Conservation (phyloP, 2,797 vertebrate species). For the Xiphophorus birchmanni region DNA sequence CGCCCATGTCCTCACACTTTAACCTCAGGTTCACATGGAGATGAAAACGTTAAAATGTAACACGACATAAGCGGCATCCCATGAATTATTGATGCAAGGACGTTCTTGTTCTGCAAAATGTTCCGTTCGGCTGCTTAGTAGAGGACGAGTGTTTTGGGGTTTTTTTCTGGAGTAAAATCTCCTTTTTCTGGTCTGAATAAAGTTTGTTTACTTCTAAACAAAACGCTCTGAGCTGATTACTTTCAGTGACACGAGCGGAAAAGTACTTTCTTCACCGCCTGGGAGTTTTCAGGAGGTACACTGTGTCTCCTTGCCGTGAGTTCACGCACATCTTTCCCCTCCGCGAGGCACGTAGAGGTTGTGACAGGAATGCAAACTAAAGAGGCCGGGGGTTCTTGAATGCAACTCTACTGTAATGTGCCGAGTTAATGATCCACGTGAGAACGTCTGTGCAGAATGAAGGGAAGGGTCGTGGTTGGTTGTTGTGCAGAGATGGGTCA, state of each 20-base stretch:
- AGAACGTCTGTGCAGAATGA: constrained; percentile 31
- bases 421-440: constrained; percentile 78
- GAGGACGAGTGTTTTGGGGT: not conserved
- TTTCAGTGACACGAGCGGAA: constrained; percentile 53
- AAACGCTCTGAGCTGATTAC: constrained; percentile 26
- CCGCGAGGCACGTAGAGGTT: constrained; percentile 75
- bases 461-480: constrained; percentile 16
- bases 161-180: not conserved
- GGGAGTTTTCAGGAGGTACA: constrained; percentile 49
- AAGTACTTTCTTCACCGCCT: constrained; percentile 45
- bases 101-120: constrained; percentile 1
- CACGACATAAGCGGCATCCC: constrained; percentile 37
- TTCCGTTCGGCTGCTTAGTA: constrained; percentile 9
- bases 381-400: constrained; percentile 52
- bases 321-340: constrained; percentile 67
- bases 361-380: constrained; percentile 83
- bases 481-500: constrained; percentile 20
- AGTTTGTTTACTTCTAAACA: constrained; percentile 5
- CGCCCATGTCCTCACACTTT: constrained; percentile 64
- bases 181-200: not conserved
- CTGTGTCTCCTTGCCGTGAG: constrained; percentile 54
- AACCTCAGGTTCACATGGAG: constrained; percentile 48
- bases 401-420: constrained; percentile 47
- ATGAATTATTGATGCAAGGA: constrained; percentile 75
- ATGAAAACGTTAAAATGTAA: constrained; percentile 76